A percentile compares a stretch with the other conserved stretches of the same genome.
Evolutionary conservation across 2,888 invertebrate genomes (phyloP).

Genomic region (Andrena trimmerana): DNA sequence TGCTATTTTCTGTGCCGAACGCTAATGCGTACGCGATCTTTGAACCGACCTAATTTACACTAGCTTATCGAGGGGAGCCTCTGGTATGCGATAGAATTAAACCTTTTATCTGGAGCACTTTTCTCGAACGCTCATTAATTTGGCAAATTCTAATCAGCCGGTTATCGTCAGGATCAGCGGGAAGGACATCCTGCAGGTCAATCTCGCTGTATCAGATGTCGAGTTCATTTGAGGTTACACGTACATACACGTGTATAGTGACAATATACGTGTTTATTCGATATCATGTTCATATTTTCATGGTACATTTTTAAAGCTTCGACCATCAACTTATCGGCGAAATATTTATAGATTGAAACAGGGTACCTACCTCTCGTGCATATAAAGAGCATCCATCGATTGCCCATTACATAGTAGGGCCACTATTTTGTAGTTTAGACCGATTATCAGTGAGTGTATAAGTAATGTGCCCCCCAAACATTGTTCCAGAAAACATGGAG

Average conservation of each 20-base stretch:
- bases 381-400: background rate
- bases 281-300: too few species aligned
- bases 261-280: too few species aligned
- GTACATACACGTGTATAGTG: too few species aligned
- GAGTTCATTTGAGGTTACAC: background rate
- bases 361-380: background rate
- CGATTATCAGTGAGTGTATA: background rate
- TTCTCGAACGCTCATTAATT: background rate
- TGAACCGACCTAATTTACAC: constrained; percentile 14
- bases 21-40: constrained; percentile 11
- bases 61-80: background rate
- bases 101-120: background rate
- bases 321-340: constrained; percentile 1
- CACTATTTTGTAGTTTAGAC: background rate
- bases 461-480: background rate
- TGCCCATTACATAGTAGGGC: background rate
- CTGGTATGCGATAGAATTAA: background rate
- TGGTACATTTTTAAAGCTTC: background rate
- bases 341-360: constrained; percentile 8
- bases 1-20: constrained; percentile 29
- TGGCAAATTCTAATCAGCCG: background rate
- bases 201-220: background rate
- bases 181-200: too few species aligned
- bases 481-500: constrained; percentile 46
- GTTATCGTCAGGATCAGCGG: background rate